Evolutionary conservation across 2,888 invertebrate genomes (phyloP).

Genomic region (Rotaria sp.): DNA sequence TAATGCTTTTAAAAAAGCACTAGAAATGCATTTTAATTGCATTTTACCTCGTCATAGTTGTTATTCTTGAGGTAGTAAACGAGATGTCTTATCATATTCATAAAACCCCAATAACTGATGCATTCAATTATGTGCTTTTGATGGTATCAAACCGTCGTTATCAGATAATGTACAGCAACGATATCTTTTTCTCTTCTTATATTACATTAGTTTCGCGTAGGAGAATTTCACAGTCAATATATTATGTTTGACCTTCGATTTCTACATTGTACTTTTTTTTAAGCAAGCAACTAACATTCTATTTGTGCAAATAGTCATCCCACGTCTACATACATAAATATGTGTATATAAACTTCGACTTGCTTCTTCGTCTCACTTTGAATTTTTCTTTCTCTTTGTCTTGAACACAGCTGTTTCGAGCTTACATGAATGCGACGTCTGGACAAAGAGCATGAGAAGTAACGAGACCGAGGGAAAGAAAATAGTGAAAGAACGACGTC

Average conservation of each 20-base stretch:
- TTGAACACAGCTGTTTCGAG: neutral
- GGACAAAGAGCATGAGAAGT: neutral
- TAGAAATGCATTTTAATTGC: neutral
- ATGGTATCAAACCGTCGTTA: neutral
- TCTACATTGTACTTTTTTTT: neutral
- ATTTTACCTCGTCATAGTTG: neutral
- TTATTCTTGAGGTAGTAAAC: neutral
- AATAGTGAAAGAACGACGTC: neutral
- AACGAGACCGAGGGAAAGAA: neutral
- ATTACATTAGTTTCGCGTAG: neutral
- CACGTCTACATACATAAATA: neutral
- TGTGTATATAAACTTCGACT: neutral
- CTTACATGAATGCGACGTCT: neutral
- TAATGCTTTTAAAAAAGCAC: neutral
- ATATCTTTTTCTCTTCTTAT: neutral
- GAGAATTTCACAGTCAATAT: neutral
- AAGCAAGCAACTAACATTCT: neutral
- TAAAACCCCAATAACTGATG: neutral
- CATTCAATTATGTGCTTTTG: neutral
- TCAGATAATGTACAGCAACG: neutral
- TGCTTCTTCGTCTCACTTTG: neutral
- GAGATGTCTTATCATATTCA: neutral
- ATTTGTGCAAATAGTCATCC: constrained; percentile 1
- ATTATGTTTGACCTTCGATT: neutral
- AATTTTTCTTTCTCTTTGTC: neutral